phyloP scores from a whole-genome alignment of 1,140 invertebrate genomes.

The Venturia canescens region DNA sequence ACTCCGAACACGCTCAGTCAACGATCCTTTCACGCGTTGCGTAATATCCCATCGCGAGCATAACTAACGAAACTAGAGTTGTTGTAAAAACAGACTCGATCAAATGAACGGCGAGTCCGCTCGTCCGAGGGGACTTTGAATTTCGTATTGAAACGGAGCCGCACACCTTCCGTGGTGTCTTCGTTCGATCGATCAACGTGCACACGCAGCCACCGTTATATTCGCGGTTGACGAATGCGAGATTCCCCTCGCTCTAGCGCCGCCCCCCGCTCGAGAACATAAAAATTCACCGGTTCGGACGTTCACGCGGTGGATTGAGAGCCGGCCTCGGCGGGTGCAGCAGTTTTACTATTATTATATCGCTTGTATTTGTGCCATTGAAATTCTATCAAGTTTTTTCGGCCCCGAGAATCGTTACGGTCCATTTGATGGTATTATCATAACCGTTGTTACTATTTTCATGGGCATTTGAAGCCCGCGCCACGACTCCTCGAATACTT shows the following conservation, averaged over 20 bases:
- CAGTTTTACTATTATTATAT: not conserved
- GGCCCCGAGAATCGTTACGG: not conserved
- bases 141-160: constrained; percentile 1
- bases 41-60: too few relatives aligned
- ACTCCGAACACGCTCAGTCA: too few relatives aligned
- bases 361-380: not conserved
- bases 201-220: constrained; percentile 25
- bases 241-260: not conserved
- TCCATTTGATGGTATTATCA: not conserved
- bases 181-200: constrained; percentile 28
- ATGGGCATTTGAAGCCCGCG: not conserved
- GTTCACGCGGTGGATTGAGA: not conserved
- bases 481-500: constrained; percentile 19
- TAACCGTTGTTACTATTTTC: not conserved
- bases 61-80: too few relatives aligned
- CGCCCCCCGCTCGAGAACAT: not conserved
- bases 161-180: not conserved
- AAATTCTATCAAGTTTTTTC: not conserved
- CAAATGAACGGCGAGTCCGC: too few relatives aligned
- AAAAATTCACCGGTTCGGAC: not conserved
- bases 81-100: too few relatives aligned
- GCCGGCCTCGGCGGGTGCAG: not conserved
- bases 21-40: too few relatives aligned
- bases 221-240: constrained; percentile 32
- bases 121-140: too few relatives aligned